phyloP scores from a whole-genome alignment of 2,797 vertebrate genomes.

The Emys orbicularis region DNA sequence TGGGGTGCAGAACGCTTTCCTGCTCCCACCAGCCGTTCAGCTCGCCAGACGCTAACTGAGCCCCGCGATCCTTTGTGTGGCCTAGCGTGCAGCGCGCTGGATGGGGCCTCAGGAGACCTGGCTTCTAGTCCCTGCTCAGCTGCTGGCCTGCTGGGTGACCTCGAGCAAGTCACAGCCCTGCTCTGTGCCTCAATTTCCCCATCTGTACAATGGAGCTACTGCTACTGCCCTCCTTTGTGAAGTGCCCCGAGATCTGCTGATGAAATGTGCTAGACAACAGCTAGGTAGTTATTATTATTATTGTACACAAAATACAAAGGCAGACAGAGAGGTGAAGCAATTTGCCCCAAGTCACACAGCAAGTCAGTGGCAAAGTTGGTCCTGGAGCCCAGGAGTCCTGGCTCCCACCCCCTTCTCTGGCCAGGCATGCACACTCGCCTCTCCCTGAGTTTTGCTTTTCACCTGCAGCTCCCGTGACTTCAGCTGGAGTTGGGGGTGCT shows the following conservation, averaged over 20 bases:
- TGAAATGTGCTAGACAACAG: background rate
- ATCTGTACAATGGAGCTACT: background rate
- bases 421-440: background rate
- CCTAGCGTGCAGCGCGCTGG: background rate
- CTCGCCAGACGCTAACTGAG: background rate
- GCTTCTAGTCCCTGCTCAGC: background rate
- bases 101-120: background rate
- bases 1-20: too few species aligned
- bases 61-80: background rate
- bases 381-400: background rate
- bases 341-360: background rate
- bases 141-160: background rate
- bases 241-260: background rate
- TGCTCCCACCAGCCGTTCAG: too few species aligned
- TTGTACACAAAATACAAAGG: background rate
- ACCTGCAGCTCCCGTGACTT: background rate
- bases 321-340: background rate
- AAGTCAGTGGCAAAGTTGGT: background rate
- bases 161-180: too few species aligned
- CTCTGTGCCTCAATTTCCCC: background rate
- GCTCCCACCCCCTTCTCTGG: background rate
- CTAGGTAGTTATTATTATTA: background rate
- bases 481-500: background rate
- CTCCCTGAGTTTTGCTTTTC: background rate
- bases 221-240: background rate